Base-by-base conservation (phyloP, 2,113 vertebrate species). In the Bucco capensis region DNA sequence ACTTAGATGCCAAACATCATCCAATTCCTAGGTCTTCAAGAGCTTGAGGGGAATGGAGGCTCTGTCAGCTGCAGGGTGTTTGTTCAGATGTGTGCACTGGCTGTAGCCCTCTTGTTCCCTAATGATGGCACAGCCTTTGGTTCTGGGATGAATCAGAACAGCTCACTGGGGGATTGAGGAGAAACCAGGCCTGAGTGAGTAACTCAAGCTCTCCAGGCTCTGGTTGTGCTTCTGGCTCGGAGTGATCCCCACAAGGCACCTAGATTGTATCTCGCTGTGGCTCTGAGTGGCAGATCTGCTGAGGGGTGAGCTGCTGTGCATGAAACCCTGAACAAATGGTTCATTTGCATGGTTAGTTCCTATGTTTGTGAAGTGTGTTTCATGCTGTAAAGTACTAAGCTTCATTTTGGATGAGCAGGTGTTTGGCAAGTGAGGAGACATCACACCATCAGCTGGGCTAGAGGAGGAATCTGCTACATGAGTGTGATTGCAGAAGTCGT, bases 401-500 rank as follows among this genome's bases (percentile, higher is more conserved):
- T 85, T 87, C 51, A 1, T 49, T 78, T 69, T 22, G 91, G 85
- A 57, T 6, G 67, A 95, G 89, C 94, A 93, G 92, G 92, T 95
- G 95, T 94, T 96, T 93, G 91, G 89, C 90, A 92, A 78, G 83
- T 6, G 11, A 60, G 42, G 84, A 91, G 64, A 19, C 79, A 42
- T 94, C 82, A 19, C 85, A 80, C 82, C 91, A 62, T 78, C 70
- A 81, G 90, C 86, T 77, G 94, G 88, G 90, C 10, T 47, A 86
- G 81, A 62, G 58, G 62, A 93, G 62, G 71, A 72, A 89, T 91
- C 84, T 87, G 70, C 83, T 83, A 0, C 88, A 3, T 0, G 7
- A 37, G 70, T 27, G 67, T 65, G 91, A 89, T 92, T 94, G n/a
- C 89, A 82, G 74, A 69, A 91, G 54, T 27, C 2, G 3, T 94